Base-by-base conservation (phyloP, 2,888 invertebrate species). In the Scaptomyza polygonia region DNA sequence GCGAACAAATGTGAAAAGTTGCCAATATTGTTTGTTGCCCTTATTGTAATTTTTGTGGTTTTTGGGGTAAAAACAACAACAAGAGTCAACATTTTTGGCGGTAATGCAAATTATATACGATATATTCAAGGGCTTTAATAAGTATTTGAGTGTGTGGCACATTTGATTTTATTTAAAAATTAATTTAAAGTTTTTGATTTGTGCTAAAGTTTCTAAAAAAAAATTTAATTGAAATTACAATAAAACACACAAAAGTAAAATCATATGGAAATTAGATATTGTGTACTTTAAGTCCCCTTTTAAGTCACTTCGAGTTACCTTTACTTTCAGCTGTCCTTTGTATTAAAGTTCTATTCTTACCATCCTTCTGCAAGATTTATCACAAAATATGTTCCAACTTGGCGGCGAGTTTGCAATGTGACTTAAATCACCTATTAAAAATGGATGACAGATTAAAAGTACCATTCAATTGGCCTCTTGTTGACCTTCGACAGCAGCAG, bases 1-100 rank as follows among this genome's bases (percentile, higher is more conserved):
- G 67, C 68, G 70, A 78, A 65, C 59, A 65, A 80, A 77, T 72
- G 79, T 61, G 79, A 53, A 74, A 83, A 79, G 69, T 77, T 81
- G 84, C 69, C 72, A 81, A 75, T 74, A 74, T 77, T 73, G 71
- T 71, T 56, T 78, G 67, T 72, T 79, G 70, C 43, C 47, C 42
- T 49, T 77, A 73, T 83, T 39, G 71, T 72, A 77, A 75, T 72
- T 69, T 69, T 62, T 80, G 81, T 27, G 79, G 81, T 68, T 63
- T 57, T 59, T 34, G n/a, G n/a, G n/a, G n/a, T n/a, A n/a, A n/a
- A n/a, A n/a, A n/a, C n/a, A n/a, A n/a, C n/a, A n/a, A n/a, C n/a
- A n/a, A n/a, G n/a, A n/a, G n/a, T n/a, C n/a, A n/a, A n/a, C 8
- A 51, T 54, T 39, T 51, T 34, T 74, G 74, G 74, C n/a, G 73